These are phyloP conservation scores for Antennarius striatus DNA, from an alignment of 2,113 vertebrate species.

Conservation along the genomic window DNA sequence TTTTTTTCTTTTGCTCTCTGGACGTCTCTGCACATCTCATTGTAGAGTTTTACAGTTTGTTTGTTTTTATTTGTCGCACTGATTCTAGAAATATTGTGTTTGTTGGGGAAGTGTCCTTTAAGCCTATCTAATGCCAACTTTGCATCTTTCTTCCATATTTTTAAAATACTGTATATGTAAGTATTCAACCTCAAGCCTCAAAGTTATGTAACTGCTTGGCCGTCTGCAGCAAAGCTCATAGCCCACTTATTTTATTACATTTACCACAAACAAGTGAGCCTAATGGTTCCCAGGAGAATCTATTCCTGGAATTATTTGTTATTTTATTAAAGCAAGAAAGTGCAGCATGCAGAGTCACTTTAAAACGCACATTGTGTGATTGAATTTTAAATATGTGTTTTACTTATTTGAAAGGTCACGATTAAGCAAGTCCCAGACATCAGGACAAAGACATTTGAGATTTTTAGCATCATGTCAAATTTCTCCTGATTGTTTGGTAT, in stretches of 20 bases:
- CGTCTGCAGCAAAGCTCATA: constrained; percentile 13
- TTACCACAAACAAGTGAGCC: constrained; percentile 32
- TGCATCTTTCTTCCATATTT: constrained; percentile 1
- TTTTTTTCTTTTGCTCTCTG: too few species aligned
- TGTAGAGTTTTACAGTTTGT: too few species aligned
- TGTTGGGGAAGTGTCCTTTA: too few species aligned
- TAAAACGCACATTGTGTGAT: constrained; percentile 7
- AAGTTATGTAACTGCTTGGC: constrained; percentile 17
- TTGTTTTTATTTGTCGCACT: too few species aligned
- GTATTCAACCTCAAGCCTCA: constrained; percentile 6
- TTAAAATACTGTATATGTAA: not conserved
- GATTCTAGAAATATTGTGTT: too few species aligned
- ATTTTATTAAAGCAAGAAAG: constrained; percentile 6
- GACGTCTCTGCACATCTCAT: too few species aligned
- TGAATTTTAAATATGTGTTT: constrained; percentile 33
- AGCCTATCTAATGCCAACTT: not conserved
- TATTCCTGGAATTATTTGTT: constrained; percentile 28
- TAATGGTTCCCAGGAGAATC: constrained; percentile 18
- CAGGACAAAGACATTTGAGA: constrained; percentile 13
- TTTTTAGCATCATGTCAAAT: constrained; percentile 2
- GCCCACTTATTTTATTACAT: constrained; percentile 16
- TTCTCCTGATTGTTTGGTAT: not conserved
- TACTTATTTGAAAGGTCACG: not conserved
- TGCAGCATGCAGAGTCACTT: constrained; percentile 14
- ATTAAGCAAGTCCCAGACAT: not conserved